Evolutionary conservation across 2,113 vertebrate genomes (phyloP), one percentile per base, ranked within the genome.

Genomic region (Ochotona princeps): DNA sequence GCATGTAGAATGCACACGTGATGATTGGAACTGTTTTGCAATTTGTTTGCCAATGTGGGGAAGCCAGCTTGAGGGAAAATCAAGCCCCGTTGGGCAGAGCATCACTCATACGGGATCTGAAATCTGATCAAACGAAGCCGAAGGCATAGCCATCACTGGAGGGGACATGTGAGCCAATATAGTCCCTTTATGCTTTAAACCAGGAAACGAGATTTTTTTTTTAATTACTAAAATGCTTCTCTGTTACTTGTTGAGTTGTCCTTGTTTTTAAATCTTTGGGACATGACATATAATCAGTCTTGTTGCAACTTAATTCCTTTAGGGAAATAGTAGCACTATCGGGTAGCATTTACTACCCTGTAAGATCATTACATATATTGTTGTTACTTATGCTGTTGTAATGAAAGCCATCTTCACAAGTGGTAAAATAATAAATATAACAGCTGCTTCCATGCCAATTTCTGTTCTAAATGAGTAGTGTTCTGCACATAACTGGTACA

Each of bases 301-400:
- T 57, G 28, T 91, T 90, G 78, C 21, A 95, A 30, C 14, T 76
- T 38, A 91, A 89, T 91, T 91, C 44, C 78, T 94, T 91, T 92
- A 94, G 66, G 66, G 63, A 78, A 74, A 47, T 32, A 80, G 47
- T 44, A 79, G 69, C 54, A 90, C 75, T 51, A 67, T 84, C 38
- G 28, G 65, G 86, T 49, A 88, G 30, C 28, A 72, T 83, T 93
- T 76, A 75, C 30, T 65, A 60, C 18, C 13, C 63, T 73, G 2
- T 54, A 74, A 95, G 80, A 76, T 72, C 57, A 65, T 78, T 92
- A 32, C 26, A 3, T 72, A 80, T 38, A 87, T 93, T 44, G 3
- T 92, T 93, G 23, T 23, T 89, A 61, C 38, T 84, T 67, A 70
- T 73, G 57, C 69, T 57, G 25, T 51, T 89, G 26, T 92, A 84